Evolutionary conservation across 2,113 vertebrate species (phyloP), one percentile per base, ranked within the genome.

Genomic region (Nymphicus hollandicus): DNA sequence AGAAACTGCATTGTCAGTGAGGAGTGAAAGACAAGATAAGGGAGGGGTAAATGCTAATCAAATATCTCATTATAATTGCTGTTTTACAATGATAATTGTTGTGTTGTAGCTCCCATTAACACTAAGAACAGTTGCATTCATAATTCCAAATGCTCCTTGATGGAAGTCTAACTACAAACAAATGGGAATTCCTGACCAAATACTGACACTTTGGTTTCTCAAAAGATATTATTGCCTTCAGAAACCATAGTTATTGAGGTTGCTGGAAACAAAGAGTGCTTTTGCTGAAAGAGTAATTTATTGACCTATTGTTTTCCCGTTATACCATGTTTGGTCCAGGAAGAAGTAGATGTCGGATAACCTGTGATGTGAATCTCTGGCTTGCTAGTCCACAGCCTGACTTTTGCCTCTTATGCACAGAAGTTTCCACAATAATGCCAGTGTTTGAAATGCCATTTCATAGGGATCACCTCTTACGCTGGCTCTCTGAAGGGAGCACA

Each of bases 1-100:
- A 73, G 46, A 90, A 94, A 91, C 72, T 29, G 64, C 25, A 37
- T 4, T 41, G 25, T 37, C 58, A 53, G 33, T 31, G 31, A 91
- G 18, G 72, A 93, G 56, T 12, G 13, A 25, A 86, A 86, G 33
- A 73, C 29, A 61, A 55, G 20, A 14, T 27, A 89, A 71, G 78
- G 53, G 70, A 87, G 69, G 68, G 27, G 58, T 33, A 92, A 95
- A 86, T 37, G 35, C 49, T 95, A 41, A 86, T 91, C 49, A 96
- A 78, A 20, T 95, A 80, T 72, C 33, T 72, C 33, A 73, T 23
- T 15, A 52, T 78, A 91, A 91, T n/a, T 81, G 52, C 50, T 81
- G 46, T 65, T 43, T 56, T 94, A 79, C 37, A 70, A 74, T 49
- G 7, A 4, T 79, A 82, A 94, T 47, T 82, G 43, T n/a, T 86